phyloP scores from a whole-genome alignment of 1,140 invertebrate species.

The Tetramorium parvispinum region DNA sequence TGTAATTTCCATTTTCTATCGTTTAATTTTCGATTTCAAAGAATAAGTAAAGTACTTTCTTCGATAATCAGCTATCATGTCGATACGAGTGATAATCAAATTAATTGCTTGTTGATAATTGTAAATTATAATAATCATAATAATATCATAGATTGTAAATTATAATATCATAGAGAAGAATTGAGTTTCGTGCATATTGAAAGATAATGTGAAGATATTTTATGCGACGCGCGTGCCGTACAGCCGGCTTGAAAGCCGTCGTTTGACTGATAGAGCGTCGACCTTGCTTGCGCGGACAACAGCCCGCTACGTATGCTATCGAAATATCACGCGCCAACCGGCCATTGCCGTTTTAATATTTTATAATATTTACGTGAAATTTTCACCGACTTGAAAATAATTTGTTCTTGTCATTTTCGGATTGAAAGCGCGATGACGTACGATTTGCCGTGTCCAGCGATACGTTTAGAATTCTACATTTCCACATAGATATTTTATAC shows the following conservation, averaged over 20 bases:
- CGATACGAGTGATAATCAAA: not conserved
- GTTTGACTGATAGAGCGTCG: not conserved
- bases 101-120: not conserved
- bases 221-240: not conserved
- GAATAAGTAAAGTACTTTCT: not conserved
- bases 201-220: not conserved
- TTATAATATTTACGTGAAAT: not conserved
- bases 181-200: not conserved
- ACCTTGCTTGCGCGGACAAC: not conserved
- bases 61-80: not conserved
- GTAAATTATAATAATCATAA: not conserved
- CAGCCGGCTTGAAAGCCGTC: not conserved
- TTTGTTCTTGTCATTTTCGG: not conserved
- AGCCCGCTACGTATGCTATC: not conserved
- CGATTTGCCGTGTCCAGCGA: not conserved
- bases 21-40: not conserved
- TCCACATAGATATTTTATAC: not conserved
- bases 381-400: not conserved
- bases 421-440: not conserved
- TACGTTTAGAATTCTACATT: not conserved
- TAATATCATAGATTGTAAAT: too few species aligned
- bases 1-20: not conserved
- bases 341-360: not conserved
- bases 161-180: not conserved
- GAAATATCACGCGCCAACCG: not conserved